phyloP scores from a whole-genome alignment of 2,113 vertebrate genomes.

The Papio anubis region DNA sequence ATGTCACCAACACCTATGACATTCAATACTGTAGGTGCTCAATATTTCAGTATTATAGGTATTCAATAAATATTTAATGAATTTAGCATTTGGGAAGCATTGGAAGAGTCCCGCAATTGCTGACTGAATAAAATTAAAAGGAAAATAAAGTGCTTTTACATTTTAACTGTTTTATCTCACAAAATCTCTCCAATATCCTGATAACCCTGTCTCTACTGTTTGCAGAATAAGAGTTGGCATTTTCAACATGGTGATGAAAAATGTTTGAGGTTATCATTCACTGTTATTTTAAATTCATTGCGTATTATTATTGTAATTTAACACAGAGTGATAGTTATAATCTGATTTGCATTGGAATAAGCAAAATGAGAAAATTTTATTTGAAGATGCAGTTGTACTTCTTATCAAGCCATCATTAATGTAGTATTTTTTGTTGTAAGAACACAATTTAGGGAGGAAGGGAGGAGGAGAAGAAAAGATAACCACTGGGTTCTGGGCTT shows the following conservation, averaged over 20 bases:
- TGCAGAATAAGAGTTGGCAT: background rate
- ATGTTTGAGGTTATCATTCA: background rate
- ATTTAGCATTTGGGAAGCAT: background rate
- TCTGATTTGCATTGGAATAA: background rate
- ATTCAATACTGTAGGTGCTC: background rate
- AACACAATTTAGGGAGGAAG: background rate
- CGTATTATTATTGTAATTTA: constrained; percentile 15
- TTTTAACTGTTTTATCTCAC: background rate
- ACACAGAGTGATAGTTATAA: background rate
- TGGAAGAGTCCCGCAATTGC: background rate
- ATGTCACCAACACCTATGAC: background rate
- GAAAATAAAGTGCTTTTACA: background rate
- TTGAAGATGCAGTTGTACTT: background rate
- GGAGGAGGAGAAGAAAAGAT: too few species aligned
- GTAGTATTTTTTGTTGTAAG: background rate
- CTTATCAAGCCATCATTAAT: background rate
- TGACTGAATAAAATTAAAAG: constrained; percentile 23
- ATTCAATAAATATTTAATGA: background rate
- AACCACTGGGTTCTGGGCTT: too few species aligned
- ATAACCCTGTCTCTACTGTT: background rate
- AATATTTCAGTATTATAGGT: background rate
- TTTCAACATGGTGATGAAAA: background rate
- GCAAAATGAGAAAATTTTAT: background rate
- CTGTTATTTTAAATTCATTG: constrained; percentile 32
- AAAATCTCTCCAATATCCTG: background rate